A percentile compares a stretch with the other conserved stretches of the same genome.
Conservation (phyloP, 2,888 invertebrate genomes). For the Diaprepes abbreviatus region DNA sequence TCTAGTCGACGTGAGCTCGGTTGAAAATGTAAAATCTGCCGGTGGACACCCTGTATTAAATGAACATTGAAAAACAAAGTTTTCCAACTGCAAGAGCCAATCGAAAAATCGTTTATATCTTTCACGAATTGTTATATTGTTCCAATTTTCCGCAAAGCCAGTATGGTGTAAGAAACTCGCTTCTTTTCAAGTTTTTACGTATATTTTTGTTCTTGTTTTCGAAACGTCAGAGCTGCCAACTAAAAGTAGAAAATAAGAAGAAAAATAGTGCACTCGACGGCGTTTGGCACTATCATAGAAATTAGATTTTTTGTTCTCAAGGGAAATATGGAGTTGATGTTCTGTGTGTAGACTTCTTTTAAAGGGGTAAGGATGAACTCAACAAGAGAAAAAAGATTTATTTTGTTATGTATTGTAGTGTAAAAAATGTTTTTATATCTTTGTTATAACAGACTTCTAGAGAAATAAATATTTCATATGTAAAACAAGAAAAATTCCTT, state of each 20-base stretch:
- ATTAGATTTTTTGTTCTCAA: slow-evolving; percentile 40
- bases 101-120: background rate
- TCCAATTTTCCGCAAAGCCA: slow-evolving; percentile 41
- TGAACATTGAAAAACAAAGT: no score
- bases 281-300: slow-evolving; percentile 44
- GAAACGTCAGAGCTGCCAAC: slow-evolving; percentile 28
- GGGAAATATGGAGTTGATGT: slow-evolving; percentile 40
- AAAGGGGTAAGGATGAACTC: background rate
- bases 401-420: no score
- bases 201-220: slow-evolving; percentile 36
- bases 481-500: no score
- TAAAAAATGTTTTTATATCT: no score
- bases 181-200: slow-evolving; percentile 20
- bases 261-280: slow-evolving; percentile 34
- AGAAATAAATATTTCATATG: no score
- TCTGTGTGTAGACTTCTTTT: background rate
- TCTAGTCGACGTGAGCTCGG: no score
- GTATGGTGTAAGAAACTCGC: slow-evolving; percentile 29
- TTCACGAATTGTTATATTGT: background rate
- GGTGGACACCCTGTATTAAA: no score
- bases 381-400: background rate
- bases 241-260: slow-evolving; percentile 33
- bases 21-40: no score
- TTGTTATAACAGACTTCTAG: no score
- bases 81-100: background rate